Evolutionary conservation across 2,113 vertebrate genomes (phyloP).

Genomic region (Etheostoma cragini): DNA sequence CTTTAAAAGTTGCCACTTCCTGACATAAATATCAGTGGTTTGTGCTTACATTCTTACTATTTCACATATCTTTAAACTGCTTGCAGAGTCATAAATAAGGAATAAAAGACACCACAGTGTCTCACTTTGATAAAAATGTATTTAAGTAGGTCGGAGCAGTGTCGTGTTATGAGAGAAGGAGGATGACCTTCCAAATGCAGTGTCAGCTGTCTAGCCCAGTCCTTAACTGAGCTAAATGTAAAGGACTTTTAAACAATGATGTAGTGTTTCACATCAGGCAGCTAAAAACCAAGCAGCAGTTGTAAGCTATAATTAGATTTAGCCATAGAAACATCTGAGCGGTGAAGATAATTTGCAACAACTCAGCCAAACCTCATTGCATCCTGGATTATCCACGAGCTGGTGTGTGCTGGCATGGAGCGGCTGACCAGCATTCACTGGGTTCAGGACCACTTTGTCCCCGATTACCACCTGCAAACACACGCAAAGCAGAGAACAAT

Average conservation of each 20-base stretch:
- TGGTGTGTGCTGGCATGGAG: slow-evolving; percentile 97
- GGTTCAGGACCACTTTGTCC: slow-evolving; percentile 98
- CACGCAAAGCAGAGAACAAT: slow-evolving; percentile 23
- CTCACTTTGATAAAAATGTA: slow-evolving; percentile 3
- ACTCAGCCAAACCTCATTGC: slow-evolving; percentile 91
- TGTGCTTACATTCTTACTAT: neutral
- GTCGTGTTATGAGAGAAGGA: neutral
- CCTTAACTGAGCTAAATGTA: slow-evolving; percentile 7
- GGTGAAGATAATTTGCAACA: slow-evolving; percentile 9
- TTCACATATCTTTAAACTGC: neutral
- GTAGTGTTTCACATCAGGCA: slow-evolving; percentile 30
- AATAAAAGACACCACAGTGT: too few species aligned
- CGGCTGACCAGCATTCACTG: slow-evolving; percentile 97
- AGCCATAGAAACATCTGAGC: slow-evolving; percentile 35
- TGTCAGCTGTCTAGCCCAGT: neutral
- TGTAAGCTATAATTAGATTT: slow-evolving; percentile 28
- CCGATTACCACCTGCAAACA: slow-evolving; percentile 94
- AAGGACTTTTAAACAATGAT: slow-evolving; percentile 19
- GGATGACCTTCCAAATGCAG: neutral
- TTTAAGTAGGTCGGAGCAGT: slow-evolving; percentile 6
- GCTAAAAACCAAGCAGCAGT: slow-evolving; percentile 17
- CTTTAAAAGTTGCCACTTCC: neutral
- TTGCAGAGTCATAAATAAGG: neutral
- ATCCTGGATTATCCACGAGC: slow-evolving; percentile 96
- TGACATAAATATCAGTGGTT: neutral